Evolutionary conservation across 2,888 invertebrate genomes (phyloP).

Genomic region (Synergus laeviventris): DNA sequence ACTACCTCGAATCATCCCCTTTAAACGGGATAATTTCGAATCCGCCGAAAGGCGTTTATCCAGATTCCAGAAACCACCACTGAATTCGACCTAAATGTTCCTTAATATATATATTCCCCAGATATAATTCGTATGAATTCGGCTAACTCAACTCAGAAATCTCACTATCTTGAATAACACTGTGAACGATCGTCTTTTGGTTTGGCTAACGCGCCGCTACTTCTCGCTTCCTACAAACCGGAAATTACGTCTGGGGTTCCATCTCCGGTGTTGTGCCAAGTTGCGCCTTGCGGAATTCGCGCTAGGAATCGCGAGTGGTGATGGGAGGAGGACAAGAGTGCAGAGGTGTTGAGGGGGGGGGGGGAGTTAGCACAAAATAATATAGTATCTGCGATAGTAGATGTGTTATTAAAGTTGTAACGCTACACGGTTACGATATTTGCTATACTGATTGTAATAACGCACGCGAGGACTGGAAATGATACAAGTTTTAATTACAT

Average conservation of each 20-base stretch:
- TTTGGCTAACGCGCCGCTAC: conserved; percentile 65
- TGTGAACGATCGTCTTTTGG: conserved; percentile 71
- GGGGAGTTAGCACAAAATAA: conserved; percentile 21
- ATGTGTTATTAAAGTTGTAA: conserved; percentile 30
- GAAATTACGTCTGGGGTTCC: conserved; percentile 75
- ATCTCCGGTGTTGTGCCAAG: conserved; percentile 75
- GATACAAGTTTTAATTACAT: conserved; percentile 22
- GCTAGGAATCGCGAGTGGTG: conserved; percentile 43
- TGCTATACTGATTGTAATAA: conserved; percentile 6
- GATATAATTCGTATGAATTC: conserved; percentile 46
- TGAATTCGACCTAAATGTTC: conserved; percentile 31
- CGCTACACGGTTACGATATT: conserved; percentile 19
- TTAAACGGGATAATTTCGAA: conserved; percentile 1
- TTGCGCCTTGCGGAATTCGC: conserved; percentile 57
- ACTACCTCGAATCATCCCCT: neutral
- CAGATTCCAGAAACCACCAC: conserved; percentile 5
- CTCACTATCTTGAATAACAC: conserved; percentile 58
- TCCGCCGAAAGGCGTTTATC: conserved; percentile 1
- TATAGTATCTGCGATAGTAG: neutral
- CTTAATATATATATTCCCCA: conserved; percentile 39
- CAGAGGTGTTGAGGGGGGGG: conserved; percentile 19
- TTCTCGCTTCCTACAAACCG: conserved; percentile 66
- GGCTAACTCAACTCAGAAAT: conserved; percentile 55
- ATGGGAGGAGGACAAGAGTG: conserved; percentile 40
- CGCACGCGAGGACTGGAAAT: neutral